These are phyloP conservation scores for Brienomyrus brachyistius DNA, from an alignment of 2,113 vertebrate species.

Conservation along the genomic window DNA sequence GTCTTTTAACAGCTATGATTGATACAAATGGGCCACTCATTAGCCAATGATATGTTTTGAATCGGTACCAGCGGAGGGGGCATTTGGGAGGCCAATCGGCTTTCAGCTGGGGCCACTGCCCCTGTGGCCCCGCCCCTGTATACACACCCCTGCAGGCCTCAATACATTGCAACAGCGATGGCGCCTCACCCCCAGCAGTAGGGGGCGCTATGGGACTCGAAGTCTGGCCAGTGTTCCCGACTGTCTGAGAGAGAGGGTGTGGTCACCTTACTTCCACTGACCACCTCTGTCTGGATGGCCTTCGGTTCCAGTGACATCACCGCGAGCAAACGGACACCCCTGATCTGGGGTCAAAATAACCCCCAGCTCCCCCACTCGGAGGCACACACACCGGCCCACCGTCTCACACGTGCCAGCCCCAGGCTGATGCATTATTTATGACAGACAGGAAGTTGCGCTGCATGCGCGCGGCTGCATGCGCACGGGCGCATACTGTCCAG, in stretches of 20 bases:
- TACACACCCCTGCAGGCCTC: neutral
- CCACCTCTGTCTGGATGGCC: neutral
- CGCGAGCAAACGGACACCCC: neutral
- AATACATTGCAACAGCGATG: neutral
- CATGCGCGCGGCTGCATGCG: neutral
- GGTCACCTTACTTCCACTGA: neutral
- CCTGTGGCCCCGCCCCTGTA: neutral
- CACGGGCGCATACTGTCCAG: neutral
- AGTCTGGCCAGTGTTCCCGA: neutral
- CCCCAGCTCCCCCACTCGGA: conserved; percentile 3
- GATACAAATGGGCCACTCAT: neutral
- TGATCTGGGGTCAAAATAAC: neutral
- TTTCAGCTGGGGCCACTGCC: neutral
- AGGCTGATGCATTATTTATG: conserved; percentile 28
- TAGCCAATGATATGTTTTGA: neutral
- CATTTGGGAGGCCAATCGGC: neutral
- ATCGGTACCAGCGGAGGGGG: neutral
- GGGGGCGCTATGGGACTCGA: neutral
- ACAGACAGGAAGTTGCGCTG: conserved; percentile 19
- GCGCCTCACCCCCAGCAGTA: neutral
- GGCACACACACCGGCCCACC: neutral
- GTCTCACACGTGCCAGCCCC: neutral
- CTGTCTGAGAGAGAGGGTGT: neutral
- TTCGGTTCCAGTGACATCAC: neutral
- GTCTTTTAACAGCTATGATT: neutral